A percentile compares a stretch with the other conserved stretches of the same genome.
Conservation (phyloP, 1,140 invertebrate genomes). For the Octopus sinensis region DNA sequence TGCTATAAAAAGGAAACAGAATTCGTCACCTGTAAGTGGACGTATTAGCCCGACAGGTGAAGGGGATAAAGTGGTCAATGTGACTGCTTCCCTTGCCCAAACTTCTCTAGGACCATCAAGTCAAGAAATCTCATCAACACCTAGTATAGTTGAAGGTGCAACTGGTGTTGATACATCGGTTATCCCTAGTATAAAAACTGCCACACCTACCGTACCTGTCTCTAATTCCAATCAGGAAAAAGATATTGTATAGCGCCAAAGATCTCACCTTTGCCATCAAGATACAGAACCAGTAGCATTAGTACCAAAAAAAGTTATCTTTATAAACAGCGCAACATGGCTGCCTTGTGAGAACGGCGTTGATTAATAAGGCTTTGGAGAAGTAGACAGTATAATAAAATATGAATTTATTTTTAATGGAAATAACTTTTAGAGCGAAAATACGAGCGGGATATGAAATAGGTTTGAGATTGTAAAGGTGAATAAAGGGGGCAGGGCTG, state of each 20-base stretch:
- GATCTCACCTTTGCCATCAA: too few relatives aligned
- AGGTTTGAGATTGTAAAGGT: too few relatives aligned
- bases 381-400: too few relatives aligned
- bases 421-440: too few relatives aligned
- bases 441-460: too few relatives aligned
- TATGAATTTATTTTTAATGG: too few relatives aligned
- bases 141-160: background rate
- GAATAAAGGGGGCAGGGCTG: too few relatives aligned
- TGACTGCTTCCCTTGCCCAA: slow-evolving; percentile 42
- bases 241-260: slow-evolving; percentile 10
- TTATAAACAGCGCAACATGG: too few relatives aligned
- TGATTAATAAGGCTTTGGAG: too few relatives aligned
- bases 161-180: slow-evolving; percentile 23
- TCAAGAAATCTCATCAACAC: slow-evolving; percentile 4
- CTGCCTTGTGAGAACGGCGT: too few relatives aligned
- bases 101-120: slow-evolving; percentile 35
- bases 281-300: too few relatives aligned
- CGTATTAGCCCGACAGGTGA: slow-evolving; percentile 41
- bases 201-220: slow-evolving; percentile 46
- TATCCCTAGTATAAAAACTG: slow-evolving; percentile 47
- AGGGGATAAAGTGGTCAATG: slow-evolving; percentile 33
- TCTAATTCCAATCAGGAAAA: slow-evolving; percentile 30
- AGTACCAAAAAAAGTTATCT: too few relatives aligned
- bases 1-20: slow-evolving; percentile 58
- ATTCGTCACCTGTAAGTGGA: slow-evolving; percentile 40